Evolutionary conservation across 2,113 vertebrate species (phyloP), one percentile per base, ranked within the genome.

Genomic region (Aldabrachelys gigantea): DNA sequence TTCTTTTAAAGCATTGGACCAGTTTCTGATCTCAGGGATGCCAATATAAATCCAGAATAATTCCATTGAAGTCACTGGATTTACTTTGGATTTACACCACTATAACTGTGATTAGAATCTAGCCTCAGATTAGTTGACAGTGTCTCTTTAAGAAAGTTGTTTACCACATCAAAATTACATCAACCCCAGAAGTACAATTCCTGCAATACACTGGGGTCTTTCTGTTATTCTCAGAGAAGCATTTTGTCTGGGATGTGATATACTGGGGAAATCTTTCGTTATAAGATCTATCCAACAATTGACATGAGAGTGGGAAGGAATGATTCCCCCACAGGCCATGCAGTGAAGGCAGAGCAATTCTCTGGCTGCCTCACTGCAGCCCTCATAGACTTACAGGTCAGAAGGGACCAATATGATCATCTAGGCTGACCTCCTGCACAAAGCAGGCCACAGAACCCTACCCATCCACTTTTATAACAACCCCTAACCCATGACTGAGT

Each of bases 41-140:
- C 52, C 53, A 3, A 0, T 0, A 0, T 7, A 27, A 47, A 4
- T 52, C 2, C 0, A 1, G 5, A 16, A 29, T 0, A 72, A 25
- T 78, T 78, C 75, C 24, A 47, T 4, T 4, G 22, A 35, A 29
- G 54, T 14, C 72, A 49, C 9, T 7, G 41, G 35, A 59, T 53
- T 59, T n/a, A 57, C 50, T n/a, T 41, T 19, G 52, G 84, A 52
- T 22, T 75, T 75, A 72, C 24, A n/a, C 50, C 22, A 62, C 53
- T 6, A 11, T 49, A 10, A 12, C 41, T 50, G 24, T 76, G 75
- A 78, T 47, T 78, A 47, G 72, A 72, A 41, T 72, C 69, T 38
- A 72, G 69, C n/a, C n/a, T 76, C 72, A 75, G 41, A 47, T 78
- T 78, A 78, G 22, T 27, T 78, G 41, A 78, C 24, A 12, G 25